Conservation (phyloP, 2,888 invertebrate genomes). For the Synergus japonicus region DNA sequence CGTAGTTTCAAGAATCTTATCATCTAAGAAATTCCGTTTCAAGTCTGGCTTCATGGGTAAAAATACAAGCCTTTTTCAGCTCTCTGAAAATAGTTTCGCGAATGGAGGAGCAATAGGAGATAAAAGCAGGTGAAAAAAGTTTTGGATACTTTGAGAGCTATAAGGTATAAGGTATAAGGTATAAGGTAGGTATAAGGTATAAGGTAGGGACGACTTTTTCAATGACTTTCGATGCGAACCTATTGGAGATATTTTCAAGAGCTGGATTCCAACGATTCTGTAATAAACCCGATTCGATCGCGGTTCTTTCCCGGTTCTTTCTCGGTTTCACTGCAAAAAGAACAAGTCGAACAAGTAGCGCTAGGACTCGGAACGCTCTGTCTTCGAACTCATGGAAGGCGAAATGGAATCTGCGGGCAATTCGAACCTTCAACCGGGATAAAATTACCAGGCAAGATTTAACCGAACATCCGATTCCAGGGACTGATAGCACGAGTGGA, state of each 20-base stretch:
- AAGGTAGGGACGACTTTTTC: conserved; percentile 33
- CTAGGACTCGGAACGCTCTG: conserved; percentile 35
- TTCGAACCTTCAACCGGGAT: conserved; percentile 68
- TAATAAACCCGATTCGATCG: conserved; percentile 42
- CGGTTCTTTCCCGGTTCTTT: conserved; percentile 52
- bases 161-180: conserved; percentile 12
- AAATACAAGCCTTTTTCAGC: neutral
- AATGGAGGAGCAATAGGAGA: conserved; percentile 6
- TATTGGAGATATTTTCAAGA: conserved; percentile 41
- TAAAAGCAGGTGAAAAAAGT: neutral
- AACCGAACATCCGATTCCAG: conserved; percentile 67
- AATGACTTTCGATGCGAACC: conserved; percentile 31
- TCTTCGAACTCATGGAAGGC: conserved; percentile 45
- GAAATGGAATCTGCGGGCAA: conserved; percentile 64
- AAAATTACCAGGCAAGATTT: conserved; percentile 69
- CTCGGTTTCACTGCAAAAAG: conserved; percentile 54
- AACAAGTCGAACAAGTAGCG: conserved; percentile 42
- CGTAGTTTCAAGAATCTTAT: too few relatives aligned
- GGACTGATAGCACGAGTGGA: conserved; percentile 67
- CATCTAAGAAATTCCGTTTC: neutral
- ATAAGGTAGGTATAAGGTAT: conserved; percentile 3
- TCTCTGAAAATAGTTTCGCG: neutral
- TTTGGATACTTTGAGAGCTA: conserved; percentile 28
- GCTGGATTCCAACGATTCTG: conserved; percentile 41
- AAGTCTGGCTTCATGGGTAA: neutral